Evolutionary conservation across 2,888 invertebrate species (phyloP).

Genomic region (Neoscelio sp.): DNA sequence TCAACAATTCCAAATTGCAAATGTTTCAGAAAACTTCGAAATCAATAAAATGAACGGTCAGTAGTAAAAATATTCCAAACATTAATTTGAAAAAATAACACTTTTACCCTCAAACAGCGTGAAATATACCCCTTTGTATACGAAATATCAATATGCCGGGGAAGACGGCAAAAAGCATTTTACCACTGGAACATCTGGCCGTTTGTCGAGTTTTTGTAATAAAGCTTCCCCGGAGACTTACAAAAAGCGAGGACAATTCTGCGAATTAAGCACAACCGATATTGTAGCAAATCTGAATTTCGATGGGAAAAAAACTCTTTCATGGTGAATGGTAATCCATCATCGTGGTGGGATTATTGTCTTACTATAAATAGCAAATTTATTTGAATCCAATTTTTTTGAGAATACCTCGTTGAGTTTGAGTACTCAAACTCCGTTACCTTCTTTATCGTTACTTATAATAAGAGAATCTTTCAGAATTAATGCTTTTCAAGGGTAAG

Average conservation of each 20-base stretch:
- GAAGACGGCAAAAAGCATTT: constrained; percentile 71
- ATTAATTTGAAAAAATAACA: constrained; percentile 37
- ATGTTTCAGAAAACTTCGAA: not conserved
- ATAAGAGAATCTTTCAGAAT: no score
- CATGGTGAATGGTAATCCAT: no score
- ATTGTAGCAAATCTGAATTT: constrained; percentile 76
- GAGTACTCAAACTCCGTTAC: no score
- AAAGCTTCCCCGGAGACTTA: constrained; percentile 75
- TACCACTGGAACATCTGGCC: constrained; percentile 80
- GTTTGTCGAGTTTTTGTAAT: constrained; percentile 81
- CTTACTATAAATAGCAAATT: no score
- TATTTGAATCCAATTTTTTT: no score
- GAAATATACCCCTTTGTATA: constrained; percentile 55
- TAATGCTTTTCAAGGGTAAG: no score
- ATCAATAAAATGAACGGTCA: not conserved
- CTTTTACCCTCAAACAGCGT: constrained; percentile 34
- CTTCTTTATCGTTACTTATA: no score
- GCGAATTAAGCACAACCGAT: constrained; percentile 77
- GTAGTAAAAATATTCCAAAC: constrained; percentile 2
- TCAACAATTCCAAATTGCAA: no score
- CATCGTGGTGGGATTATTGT: no score
- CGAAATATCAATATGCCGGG: constrained; percentile 60
- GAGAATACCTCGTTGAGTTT: no score
- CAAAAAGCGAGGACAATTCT: constrained; percentile 74
- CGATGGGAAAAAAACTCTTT: constrained; percentile 61